phyloP scores from a whole-genome alignment of 1,140 invertebrate species.

The Drosophila ironensis region DNA sequence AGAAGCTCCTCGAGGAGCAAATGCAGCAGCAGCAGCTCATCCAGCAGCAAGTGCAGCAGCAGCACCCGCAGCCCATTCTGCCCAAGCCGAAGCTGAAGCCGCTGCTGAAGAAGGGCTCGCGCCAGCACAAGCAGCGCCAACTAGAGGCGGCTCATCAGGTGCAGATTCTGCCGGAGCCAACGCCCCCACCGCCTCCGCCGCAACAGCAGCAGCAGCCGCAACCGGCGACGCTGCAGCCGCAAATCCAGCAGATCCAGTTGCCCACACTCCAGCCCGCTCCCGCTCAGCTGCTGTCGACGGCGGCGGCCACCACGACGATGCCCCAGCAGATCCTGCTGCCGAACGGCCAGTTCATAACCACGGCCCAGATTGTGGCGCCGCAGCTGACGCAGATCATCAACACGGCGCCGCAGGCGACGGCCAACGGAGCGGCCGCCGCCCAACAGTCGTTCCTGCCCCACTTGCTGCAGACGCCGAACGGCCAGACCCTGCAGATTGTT shows the following conservation, averaged over 20 bases:
- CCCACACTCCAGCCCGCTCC: conserved; percentile 60
- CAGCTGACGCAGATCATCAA: conserved; percentile 63
- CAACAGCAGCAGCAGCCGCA: conserved; percentile 14
- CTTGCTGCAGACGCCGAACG: conserved; percentile 68
- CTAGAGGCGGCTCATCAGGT: conserved; percentile 24
- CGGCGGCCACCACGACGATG: conserved; percentile 38
- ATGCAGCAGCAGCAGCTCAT: conserved; percentile 41
- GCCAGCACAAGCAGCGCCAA: conserved; percentile 54
- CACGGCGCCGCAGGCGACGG: conserved; percentile 36
- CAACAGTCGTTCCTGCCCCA: conserved; percentile 74
- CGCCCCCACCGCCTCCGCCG: conserved; percentile 1
- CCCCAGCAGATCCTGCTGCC: conserved; percentile 76
- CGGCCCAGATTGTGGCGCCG: conserved; percentile 70
- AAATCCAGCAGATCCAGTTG: conserved; percentile 60
- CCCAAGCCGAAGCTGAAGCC: conserved; percentile 58
- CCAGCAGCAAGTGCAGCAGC: conserved; percentile 53
- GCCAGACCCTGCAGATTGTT: conserved; percentile 75
- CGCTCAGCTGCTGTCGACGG: conserved; percentile 44
- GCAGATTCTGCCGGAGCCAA: neutral
- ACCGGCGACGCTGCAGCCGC: conserved; percentile 42
- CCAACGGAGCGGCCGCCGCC: conserved; percentile 29
- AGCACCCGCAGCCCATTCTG: conserved; percentile 40
- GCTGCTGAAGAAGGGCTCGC: conserved; percentile 45
- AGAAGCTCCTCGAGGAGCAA: conserved; percentile 61
- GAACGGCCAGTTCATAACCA: conserved; percentile 81